Percentiles rank a stretch among this genome's conserved stretches.
These are phyloP conservation scores for Noctilio leporinus DNA, from an alignment of 2,113 vertebrate species.

Conservation along the genomic window DNA sequence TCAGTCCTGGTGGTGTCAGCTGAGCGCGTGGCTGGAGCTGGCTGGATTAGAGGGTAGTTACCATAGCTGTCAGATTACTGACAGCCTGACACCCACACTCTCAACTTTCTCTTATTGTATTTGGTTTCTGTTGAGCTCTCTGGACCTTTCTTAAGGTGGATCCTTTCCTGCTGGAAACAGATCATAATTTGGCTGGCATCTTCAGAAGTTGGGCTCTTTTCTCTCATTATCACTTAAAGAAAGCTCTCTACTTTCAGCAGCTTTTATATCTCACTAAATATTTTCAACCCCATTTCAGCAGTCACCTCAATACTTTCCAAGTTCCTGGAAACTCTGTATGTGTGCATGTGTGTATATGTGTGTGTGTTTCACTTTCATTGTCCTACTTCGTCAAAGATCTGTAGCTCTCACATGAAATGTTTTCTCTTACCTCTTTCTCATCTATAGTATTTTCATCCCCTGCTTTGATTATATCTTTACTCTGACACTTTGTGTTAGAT, in stretches of 20 bases:
- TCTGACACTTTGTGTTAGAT: not conserved
- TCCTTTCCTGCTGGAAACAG: conserved; percentile 73
- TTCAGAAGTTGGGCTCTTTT: conserved; percentile 64
- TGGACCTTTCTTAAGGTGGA: conserved; percentile 86
- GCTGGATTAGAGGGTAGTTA: conserved; percentile 99
- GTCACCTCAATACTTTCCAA: not conserved
- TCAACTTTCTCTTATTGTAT: conserved; percentile 93
- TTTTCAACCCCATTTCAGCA: conserved; percentile 6
- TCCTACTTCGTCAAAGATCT: not conserved
- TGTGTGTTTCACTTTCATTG: not conserved
- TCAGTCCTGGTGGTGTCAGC: conserved; percentile 97
- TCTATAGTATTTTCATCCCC: not conserved
- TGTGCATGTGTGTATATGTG: too few relatives aligned
- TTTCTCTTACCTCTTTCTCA: not conserved
- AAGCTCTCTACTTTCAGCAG: not conserved
- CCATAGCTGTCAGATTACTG: conserved; percentile 99
- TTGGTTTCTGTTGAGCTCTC: conserved; percentile 91
- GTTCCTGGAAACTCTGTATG: not conserved
- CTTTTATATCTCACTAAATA: conserved; percentile 29
- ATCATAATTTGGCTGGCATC: conserved; percentile 57
- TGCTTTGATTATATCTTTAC: not conserved
- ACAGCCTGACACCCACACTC: conserved; percentile 98
- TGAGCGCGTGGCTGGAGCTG: conserved; percentile 95
- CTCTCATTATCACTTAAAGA: conserved; percentile 24
- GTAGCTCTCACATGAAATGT: conserved; percentile 12